These are phyloP conservation scores for Cryptosula pallasiana DNA, from an alignment of 2,888 invertebrate genomes.

Conservation along the genomic window DNA sequence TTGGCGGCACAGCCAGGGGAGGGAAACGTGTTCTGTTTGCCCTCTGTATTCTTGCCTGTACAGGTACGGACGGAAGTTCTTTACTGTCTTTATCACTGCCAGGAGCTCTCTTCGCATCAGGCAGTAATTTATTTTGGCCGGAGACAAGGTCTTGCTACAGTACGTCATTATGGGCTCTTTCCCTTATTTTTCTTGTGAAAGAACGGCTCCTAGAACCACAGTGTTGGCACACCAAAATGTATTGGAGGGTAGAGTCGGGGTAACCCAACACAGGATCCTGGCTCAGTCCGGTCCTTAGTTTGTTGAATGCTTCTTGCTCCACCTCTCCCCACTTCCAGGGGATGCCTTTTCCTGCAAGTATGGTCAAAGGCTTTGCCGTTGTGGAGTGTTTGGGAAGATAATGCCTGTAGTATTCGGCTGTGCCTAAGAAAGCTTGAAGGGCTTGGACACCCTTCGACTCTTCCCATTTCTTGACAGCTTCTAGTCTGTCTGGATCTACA, in stretches of 20 bases:
- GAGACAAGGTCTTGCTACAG: no score
- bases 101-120: background rate
- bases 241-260: background rate
- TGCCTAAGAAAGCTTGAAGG: no score
- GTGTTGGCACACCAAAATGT: background rate
- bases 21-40: background rate
- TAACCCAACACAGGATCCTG: background rate
- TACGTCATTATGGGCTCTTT: background rate
- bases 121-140: background rate
- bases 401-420: background rate
- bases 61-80: background rate
- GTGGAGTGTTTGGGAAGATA: conserved; percentile 22
- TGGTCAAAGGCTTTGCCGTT: conserved; percentile 12
- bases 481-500: conserved; percentile 25
- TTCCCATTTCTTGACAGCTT: no score
- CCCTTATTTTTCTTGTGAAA: no score
- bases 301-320: background rate
- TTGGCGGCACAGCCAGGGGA: background rate
- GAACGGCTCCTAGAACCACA: background rate
- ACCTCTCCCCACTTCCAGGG: background rate
- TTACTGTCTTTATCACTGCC: no score
- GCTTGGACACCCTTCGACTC: no score
- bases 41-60: background rate
- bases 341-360: background rate
- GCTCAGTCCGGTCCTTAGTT: background rate